A percentile compares a stretch with the other conserved stretches of the same genome.
phyloP scores from a whole-genome alignment of 2,113 vertebrate genomes.

The Cynocephalus volans region DNA sequence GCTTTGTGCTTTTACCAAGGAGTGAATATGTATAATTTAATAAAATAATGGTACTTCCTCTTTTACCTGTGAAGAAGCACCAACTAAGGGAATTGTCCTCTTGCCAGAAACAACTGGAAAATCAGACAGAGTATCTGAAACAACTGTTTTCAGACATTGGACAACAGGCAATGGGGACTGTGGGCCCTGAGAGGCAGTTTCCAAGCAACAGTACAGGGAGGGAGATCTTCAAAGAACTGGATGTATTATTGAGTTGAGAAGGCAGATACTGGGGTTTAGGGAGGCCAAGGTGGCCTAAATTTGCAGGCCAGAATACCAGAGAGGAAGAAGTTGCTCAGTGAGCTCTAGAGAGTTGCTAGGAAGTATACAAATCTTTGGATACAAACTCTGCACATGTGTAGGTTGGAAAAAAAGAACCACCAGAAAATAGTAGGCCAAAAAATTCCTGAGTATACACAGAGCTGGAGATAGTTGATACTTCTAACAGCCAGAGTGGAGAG shows the following conservation, averaged over 20 bases:
- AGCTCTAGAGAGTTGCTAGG: neutral
- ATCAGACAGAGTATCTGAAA: conserved; percentile 46
- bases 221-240: neutral
- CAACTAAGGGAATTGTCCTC: neutral
- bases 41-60: conserved; percentile 37
- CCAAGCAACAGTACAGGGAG: neutral
- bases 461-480: neutral
- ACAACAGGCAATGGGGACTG: neutral
- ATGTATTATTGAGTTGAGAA: neutral
- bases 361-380: neutral
- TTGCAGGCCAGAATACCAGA: neutral
- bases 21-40: neutral
- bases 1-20: conserved; percentile 60
- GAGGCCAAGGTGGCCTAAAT: neutral
- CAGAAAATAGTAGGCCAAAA: conserved; percentile 28
- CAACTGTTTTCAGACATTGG: neutral
- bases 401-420: conserved; percentile 56
- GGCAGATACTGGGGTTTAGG: neutral
- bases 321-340: neutral
- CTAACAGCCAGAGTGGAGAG: neutral
- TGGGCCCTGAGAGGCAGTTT: neutral
- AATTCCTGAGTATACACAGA: neutral
- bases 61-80: neutral
- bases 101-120: conserved; percentile 51
- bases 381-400: neutral